Base-by-base conservation (phyloP, 2,888 invertebrate species). In the Synanthedon formicaeformis region DNA sequence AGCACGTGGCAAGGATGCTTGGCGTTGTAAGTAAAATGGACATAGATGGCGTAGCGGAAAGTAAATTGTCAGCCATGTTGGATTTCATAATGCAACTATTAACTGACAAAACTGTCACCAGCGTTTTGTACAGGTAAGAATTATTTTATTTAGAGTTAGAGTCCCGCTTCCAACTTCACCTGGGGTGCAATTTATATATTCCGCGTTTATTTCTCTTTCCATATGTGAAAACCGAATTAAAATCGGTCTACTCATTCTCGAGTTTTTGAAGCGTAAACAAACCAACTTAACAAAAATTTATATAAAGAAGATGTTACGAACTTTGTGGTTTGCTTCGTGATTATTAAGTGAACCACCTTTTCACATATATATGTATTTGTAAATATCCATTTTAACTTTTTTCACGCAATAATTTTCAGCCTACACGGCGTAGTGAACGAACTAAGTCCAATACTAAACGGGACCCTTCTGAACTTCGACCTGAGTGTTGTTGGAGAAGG, bases 21-120 rank as follows among this genome's bases (percentile, higher is more conserved):
- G 82, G 86, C 1, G 73, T 83, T 2, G 81, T 81, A 49, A 86
- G 88, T 56, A 66, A 67, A 53, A 61, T 89, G 50, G 84, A 89
- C 61, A 64, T 88, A 23, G 49, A 64, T 1, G 80, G 69, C 0
- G 62, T 75, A 1, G 6, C 61, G 45, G 60, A 63, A 1, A 84
- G 86, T 4, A 65, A 67, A 1, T 67, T 88, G 4, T 75, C 77
- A 0, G 71, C 89, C 6, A 50, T 83, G 23, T 58, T 88, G 5
- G 88, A 90, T 52, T 72, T 87, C 0, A 58, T 79, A 8, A 64
- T 89, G 57, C 73, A 79, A 56, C 52, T 90, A 8, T 58, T 89
- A 18, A 78, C 75, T 57, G 86, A 90, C 45, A 84, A 89, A 13
- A 79, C 77, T 0, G 62, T 89, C 18, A 78, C 81, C 14, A 79